Conservation (phyloP, 1,140 invertebrate species). For the Nasonia longicornis region DNA sequence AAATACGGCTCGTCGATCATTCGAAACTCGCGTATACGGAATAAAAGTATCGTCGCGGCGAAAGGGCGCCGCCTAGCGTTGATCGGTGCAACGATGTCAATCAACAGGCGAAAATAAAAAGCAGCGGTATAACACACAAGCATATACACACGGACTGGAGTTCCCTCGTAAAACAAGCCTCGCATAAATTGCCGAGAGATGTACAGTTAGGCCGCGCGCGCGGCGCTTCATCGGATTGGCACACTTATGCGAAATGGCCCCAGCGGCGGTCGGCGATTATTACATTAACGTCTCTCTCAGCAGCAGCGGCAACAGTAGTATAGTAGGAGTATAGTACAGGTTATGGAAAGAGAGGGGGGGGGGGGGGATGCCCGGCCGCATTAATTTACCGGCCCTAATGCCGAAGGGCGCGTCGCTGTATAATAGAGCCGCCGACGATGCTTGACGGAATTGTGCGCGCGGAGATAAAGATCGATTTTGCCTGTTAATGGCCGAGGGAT, state of each 20-base stretch:
- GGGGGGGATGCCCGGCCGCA: neutral
- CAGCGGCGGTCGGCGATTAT: conserved; percentile 10
- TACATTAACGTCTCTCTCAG: conserved; percentile 17
- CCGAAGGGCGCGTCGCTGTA: neutral
- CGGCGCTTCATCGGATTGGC: conserved; percentile 24
- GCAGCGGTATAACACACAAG: neutral
- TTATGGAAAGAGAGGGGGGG: too few species aligned
- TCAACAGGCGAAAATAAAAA: neutral
- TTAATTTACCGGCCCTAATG: conserved; percentile 6
- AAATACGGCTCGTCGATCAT: neutral
- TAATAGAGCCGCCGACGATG: neutral
- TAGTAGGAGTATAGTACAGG: too few species aligned
- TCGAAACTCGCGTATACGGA: neutral
- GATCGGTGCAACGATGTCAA: neutral
- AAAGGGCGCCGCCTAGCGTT: neutral
- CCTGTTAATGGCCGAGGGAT: too few species aligned
- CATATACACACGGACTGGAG: neutral
- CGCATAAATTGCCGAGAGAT: neutral
- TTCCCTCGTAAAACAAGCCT: neutral
- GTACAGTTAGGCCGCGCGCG: conserved; percentile 19
- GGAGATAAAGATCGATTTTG: too few species aligned
- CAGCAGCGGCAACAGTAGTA: neutral
- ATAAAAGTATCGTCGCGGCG: neutral
- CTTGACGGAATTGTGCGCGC: neutral
- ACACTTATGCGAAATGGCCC: conserved; percentile 2